Evolutionary conservation across 2,888 invertebrate genomes (phyloP).

Genomic region (Anthrax anthrax): DNA sequence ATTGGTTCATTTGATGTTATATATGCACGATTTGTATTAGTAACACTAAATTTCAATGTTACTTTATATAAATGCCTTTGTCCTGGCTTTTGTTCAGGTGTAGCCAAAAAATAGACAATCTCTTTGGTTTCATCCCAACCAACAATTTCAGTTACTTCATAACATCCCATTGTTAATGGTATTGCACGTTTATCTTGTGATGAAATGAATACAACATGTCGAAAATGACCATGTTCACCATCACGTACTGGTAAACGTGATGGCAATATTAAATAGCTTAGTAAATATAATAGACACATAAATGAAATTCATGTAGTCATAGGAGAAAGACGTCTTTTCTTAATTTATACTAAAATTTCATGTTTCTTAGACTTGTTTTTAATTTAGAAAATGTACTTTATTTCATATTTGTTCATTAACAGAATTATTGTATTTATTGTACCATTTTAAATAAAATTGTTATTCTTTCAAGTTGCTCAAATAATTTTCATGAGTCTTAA

Average conservation of each 20-base stretch:
- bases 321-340: no score
- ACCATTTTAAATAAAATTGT: no score
- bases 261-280: no score
- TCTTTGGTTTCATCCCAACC: constrained; percentile 63
- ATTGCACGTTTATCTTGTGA: constrained; percentile 31
- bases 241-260: constrained; percentile 47
- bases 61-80: constrained; percentile 71
- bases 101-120: constrained; percentile 67
- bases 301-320: no score
- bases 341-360: no score
- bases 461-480: no score
- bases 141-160: constrained; percentile 56
- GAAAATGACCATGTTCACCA: constrained; percentile 45
- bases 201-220: constrained; percentile 39
- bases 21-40: constrained; percentile 32
- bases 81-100: constrained; percentile 61
- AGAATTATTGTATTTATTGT: no score
- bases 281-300: no score
- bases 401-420: no score
- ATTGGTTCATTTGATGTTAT: constrained; percentile 32
- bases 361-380: no score
- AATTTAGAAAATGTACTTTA: no score
- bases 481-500: no score
- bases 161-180: constrained; percentile 55
- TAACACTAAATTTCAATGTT: constrained; percentile 35